A percentile compares a stretch with the other conserved stretches of the same genome.
These are phyloP conservation scores for Orchesellides sinensis DNA, from an alignment of 2,888 invertebrate species.

Conservation along the genomic window DNA sequence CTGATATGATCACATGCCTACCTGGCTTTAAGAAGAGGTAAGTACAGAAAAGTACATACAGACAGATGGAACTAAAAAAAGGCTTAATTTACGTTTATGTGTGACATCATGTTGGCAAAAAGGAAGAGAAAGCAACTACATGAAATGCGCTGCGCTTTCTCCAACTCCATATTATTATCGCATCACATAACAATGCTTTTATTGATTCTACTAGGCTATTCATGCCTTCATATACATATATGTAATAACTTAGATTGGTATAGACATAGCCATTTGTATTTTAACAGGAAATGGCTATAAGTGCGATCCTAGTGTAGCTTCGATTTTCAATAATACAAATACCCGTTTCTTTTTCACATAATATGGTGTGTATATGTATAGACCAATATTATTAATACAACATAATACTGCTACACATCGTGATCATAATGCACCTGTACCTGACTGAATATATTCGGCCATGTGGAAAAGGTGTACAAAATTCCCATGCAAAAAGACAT, in stretches of 20 bases:
- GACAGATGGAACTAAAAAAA: constrained; percentile 3
- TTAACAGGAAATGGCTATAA: not conserved
- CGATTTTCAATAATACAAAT: not conserved
- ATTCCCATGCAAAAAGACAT: constrained; percentile 37
- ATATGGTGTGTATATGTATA: not conserved
- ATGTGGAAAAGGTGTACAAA: constrained; percentile 38
- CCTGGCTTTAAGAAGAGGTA: constrained; percentile 49
- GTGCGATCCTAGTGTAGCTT: not conserved
- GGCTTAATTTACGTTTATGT: not conserved
- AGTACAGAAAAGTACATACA: not conserved
- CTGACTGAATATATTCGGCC: too few species aligned
- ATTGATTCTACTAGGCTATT: constrained; percentile 35
- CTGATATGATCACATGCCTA: constrained; percentile 53
- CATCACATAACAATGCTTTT: constrained; percentile 29
- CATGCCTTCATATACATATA: not conserved
- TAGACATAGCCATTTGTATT: not conserved
- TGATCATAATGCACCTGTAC: constrained; percentile 40
- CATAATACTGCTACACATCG: constrained; percentile 35
- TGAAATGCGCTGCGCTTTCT: not conserved
- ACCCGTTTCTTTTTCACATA: constrained; percentile 15
- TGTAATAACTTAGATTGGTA: not conserved
- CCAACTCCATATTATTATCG: constrained; percentile 10
- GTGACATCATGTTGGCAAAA: not conserved
- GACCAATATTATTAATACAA: constrained; percentile 31
- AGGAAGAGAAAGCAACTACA: not conserved